Evolutionary conservation across 2,797 vertebrate genomes (phyloP).

Genomic region (Gambelia wislizenii): DNA sequence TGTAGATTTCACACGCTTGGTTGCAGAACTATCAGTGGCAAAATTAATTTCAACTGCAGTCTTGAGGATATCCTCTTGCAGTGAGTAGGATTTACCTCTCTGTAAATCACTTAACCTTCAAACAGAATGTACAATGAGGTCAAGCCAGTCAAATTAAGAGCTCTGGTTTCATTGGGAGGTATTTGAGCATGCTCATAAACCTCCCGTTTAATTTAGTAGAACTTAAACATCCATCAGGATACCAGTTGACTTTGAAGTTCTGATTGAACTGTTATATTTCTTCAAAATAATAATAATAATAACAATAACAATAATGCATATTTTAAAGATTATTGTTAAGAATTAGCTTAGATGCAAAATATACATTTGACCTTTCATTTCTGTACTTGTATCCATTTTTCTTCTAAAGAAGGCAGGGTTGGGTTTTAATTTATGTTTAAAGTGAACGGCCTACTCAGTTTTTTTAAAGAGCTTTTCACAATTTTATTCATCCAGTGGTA

Average conservation of each 20-base stretch:
- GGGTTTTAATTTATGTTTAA: not conserved
- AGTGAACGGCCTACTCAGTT: not conserved
- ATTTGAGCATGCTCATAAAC: not conserved
- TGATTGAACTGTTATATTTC: not conserved
- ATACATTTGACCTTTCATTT: not conserved
- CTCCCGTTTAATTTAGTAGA: not conserved
- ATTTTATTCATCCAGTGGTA: not conserved
- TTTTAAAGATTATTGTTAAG: not conserved
- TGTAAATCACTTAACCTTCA: not conserved
- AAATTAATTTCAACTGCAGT: not conserved
- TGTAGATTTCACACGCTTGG: not conserved
- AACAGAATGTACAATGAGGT: not conserved
- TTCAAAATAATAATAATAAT: not conserved
- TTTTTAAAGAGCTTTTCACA: not conserved
- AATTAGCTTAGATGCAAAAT: not conserved
- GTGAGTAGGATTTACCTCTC: not conserved
- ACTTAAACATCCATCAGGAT: not conserved
- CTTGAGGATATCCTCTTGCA: not conserved
- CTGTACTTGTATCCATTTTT: not conserved
- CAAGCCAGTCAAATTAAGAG: not conserved
- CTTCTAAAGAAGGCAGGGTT: not conserved
- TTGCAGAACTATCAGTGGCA: not conserved
- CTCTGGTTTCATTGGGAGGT: not conserved
- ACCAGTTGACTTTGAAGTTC: not conserved
- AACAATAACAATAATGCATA: not conserved